Evolutionary conservation across 2,888 invertebrate genomes (phyloP).

Genomic region (Drosophila pseudotalamancana): DNA sequence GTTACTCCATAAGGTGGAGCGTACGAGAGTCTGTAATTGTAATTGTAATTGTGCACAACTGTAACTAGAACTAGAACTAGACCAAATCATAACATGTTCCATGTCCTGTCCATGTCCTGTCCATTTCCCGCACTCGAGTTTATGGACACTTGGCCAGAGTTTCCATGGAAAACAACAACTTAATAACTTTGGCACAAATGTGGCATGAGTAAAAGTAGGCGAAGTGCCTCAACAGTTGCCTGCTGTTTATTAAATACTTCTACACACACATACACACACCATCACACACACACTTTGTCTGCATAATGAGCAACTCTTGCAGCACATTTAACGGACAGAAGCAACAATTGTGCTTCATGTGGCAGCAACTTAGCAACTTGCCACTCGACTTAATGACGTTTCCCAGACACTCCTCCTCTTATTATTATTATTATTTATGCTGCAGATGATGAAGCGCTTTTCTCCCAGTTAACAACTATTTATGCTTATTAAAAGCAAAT

Average conservation of each 20-base stretch:
- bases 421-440: slow-evolving; percentile 41
- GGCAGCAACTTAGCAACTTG: slow-evolving; percentile 49
- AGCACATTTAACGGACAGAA: slow-evolving; percentile 64
- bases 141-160: slow-evolving; percentile 38
- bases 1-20: neutral
- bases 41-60: slow-evolving; percentile 15
- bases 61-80: slow-evolving; percentile 1
- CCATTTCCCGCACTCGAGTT: neutral
- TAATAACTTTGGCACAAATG: slow-evolving; percentile 71
- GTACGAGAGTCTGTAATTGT: slow-evolving; percentile 4
- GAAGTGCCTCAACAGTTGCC: slow-evolving; percentile 31
- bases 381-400: slow-evolving; percentile 60
- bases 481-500: slow-evolving; percentile 69
- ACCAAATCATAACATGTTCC: slow-evolving; percentile 4
- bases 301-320: slow-evolving; percentile 47
- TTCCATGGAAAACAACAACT: slow-evolving; percentile 33
- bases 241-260: slow-evolving; percentile 65
- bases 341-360: slow-evolving; percentile 58
- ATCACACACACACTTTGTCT: slow-evolving; percentile 1
- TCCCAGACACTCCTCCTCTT: slow-evolving; percentile 33
- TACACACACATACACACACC: neutral
- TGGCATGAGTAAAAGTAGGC: slow-evolving; percentile 34
- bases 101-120: neutral
- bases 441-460: slow-evolving; percentile 65
- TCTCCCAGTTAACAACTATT: slow-evolving; percentile 52